Evolutionary conservation across 2,888 invertebrate species (phyloP), one percentile per base, ranked within the genome.

Genomic region (Aspidiotus rigidus): DNA sequence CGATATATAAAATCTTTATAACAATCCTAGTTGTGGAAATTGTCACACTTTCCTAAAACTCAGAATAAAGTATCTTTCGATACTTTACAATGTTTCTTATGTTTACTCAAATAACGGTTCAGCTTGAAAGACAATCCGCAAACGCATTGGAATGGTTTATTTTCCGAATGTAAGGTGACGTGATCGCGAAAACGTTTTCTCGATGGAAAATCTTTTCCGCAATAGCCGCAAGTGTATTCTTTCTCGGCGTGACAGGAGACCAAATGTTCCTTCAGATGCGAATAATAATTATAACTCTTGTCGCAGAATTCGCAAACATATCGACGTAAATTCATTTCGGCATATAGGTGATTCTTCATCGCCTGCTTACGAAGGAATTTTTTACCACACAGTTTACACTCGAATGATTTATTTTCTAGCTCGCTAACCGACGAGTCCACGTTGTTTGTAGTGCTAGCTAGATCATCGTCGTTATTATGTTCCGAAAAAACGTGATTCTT

Each of bases 251-350:
- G 67, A 39, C 49, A 44, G 13, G 67, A 49, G 7, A 67, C 28
- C 17, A 67, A 17, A 15, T 67, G 67, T 53, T 67, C 67, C 60
- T 67, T 67, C 49, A 67, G 9, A 59, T 67, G 67, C 15, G 67
- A 67, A 67, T 59, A 67, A 8, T 67, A 67, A 53, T 67, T 67
- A 28, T 67, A 67, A 10, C 67, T 44, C 44, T 67, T 67, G 11
- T 67, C 67, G 67, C 67, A 67, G 60, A 67, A 67, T 39, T 67
- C 67, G 67, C 67, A 67, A n/a, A 59, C 67, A 49, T 67, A 59
- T 7, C 60, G 57, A 13, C 67, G 67, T 44, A 67, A 59, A 53
- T 67, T 67, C 67, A 67, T 59, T 53, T 67, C 67, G 5, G 67
- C 67, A 59, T 44, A 67, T 9, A 67, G 11, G 53, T 67, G 67